Base-by-base conservation (phyloP, 2,797 vertebrate genomes). In the Enteromius radiatus region DNA sequence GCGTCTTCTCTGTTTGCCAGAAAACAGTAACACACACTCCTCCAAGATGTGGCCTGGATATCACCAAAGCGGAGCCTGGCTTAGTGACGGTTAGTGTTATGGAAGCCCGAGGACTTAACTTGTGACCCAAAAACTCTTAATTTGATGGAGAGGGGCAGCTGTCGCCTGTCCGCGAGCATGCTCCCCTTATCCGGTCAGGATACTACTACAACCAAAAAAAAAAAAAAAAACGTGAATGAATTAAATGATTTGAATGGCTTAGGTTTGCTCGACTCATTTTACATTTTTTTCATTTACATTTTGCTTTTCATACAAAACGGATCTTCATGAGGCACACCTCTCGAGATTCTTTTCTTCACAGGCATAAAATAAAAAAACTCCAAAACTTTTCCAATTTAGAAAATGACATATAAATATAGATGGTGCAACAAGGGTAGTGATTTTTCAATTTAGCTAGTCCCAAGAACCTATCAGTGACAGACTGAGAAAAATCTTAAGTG, bases 81-180 rank as follows among this genome's bases (percentile, higher is more conserved):
- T 61, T 88, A 88, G 88, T 88, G 90, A 92, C 88, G 45, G 88
- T 83, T 89, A 90, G 91, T 81, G 86, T 88, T 85, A 92, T 91
- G 89, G 92, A 92, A 87, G 86, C 89, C 89, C 81, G 77, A 86
- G 89, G 90, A 87, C 91, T 93, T 93, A 93, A 93, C 91, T 91
- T 90, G 90, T 92, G 93, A 92, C 92, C 91, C 89, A 64, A 88
- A 87, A 76, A 87, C 91, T 91, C 41, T 91, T 91, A 90, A 90
- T 85, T 86, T 83, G 92, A 92, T 82, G 82, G 91, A 90, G 89
- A 91, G 85, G 89, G 85, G 89, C 94, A 96, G 94, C 94, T 94
- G 94, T 89, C 89, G 87, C 64, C 21, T 56, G 69, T 75, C 49
- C 49, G 7, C 23, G 64, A 61, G 67, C 15, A 82, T 38, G 78